Evolutionary conservation across 2,888 invertebrate genomes (phyloP), one percentile per base, ranked within the genome.

Genomic region (Lasioglossum morio): DNA sequence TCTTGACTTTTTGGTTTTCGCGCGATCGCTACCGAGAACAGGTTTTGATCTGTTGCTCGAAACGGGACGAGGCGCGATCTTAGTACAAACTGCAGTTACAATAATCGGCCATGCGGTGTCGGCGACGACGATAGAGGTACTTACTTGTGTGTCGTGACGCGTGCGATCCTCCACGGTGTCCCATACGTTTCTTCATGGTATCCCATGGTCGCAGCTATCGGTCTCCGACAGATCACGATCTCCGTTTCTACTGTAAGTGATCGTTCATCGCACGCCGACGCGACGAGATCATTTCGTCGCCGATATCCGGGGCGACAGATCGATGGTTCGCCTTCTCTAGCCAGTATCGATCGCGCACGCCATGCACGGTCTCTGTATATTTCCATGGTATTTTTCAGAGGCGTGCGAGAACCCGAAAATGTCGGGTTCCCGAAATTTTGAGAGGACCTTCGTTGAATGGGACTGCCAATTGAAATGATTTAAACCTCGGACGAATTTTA

Each of bases 11-110:
- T 16, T 30, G 19, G 53, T 53, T 53, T 60, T 27, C 48, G n/a
- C 48, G 77, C 69, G 77, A 37, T 69, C 37, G 69, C 30, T 53
- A 27, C 30, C 57, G 23, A 46, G 48, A 34, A 34, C 48, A 74
- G 37, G n/a, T 40, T 66, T 27, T 2, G 19, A 27, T 16, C 34
- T 30, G 27, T 19, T 43, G 75, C 30, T 85, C 66, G 75, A 74
- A 75, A 83, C 77, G 60, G 77, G 72, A 46, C 80, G 81, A 85
- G 82, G 87, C 85, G 74, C 77, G 75, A 82, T 86, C 48, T 77
- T 85, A 87, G 85, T 91, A 91, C 91, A 91, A 91, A 91, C 77
- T 87, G 81, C 73, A 84, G 82, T 87, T 88, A 91, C 88, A 91
- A 91, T 89, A 91, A 91, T 79, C 72, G 78, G 72, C 72, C 81